Base-by-base conservation (phyloP, 1,140 invertebrate species). In the Calephelis virginiensis region DNA sequence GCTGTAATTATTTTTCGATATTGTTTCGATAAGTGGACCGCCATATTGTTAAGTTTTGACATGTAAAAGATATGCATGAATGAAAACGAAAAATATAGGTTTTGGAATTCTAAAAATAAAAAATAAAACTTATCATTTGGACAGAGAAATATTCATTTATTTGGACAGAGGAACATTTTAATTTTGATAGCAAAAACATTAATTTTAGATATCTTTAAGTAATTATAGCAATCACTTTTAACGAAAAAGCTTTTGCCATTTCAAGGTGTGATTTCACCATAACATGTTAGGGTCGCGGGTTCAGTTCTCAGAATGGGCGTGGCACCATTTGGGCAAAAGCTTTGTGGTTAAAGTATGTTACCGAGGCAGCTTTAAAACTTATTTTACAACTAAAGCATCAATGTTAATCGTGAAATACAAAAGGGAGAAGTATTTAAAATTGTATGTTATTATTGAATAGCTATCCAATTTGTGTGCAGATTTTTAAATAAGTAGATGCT, bases 1-100 rank as follows among this genome's bases (percentile, higher is more conserved):
- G 40, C 40, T 43, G 75, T 80, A 79, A 82, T 86, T 86, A 77
- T 78, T 80, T 78, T 73, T 76, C 77, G 71, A 78, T 77, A 77
- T 70, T 53, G 69, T 73, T 71, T 59, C 43, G 61, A 66, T 74
- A 72, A 72, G 68, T 70, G 63, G 63, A 69, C 77, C 76, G 80
- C 76, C 67, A 82, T 74, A 63, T 56, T 65, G 45, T 53, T 66
- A 37, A 17, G 28, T 63, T 62, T 64, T 17, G 63, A 14, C 17
- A 43, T n/a, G 43, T 28, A 46, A 8, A 43, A 9, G 40, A 43
- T 43, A 43, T 43, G 40, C 40, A 43, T 8, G 40, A 43, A 43
- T 9, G 40, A 9, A 43, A 43, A 43, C 40, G 40, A 43, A 43
- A 43, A 43, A 1, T 28, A 28, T 28, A 28, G 28, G 28, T 28